A percentile compares a stretch with the other conserved stretches of the same genome.
Conservation (phyloP, 1,140 invertebrate species). For the Steinernema khuongi region DNA sequence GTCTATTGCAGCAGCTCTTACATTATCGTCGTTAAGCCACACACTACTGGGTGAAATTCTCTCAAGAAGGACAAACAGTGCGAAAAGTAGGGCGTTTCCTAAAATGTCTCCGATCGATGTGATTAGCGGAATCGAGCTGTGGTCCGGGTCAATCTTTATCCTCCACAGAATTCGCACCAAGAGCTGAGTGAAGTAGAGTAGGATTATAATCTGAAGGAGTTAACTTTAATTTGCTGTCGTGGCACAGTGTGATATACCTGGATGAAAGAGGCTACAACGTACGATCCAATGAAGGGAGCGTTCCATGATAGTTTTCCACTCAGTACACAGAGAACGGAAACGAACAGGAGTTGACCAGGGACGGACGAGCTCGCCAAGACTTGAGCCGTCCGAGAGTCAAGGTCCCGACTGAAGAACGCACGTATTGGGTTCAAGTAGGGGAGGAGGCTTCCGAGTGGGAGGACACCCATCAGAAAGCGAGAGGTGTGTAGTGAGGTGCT, state of each 20-base stretch:
- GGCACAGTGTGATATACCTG: slow-evolving; percentile 69
- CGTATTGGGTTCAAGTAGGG: neutral
- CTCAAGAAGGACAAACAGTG: slow-evolving; percentile 72
- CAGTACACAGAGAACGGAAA: slow-evolving; percentile 58
- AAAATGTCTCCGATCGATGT: slow-evolving; percentile 86
- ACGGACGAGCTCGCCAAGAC: slow-evolving; percentile 64
- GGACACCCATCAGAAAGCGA: neutral
- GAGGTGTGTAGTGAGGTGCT: slow-evolving; percentile 54
- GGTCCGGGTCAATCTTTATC: slow-evolving; percentile 62
- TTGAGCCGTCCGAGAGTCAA: slow-evolving; percentile 65
- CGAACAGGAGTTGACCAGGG: neutral
- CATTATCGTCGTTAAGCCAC: no score
- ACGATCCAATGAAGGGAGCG: neutral
- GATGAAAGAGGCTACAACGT: neutral
- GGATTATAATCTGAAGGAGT: slow-evolving; percentile 70
- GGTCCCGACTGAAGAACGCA: slow-evolving; percentile 71
- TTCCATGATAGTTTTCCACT: slow-evolving; percentile 70
- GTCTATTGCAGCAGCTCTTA: no score
- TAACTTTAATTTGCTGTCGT: slow-evolving; percentile 61
- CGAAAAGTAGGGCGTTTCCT: slow-evolving; percentile 76
- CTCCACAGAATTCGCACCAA: slow-evolving; percentile 71
- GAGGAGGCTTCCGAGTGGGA: neutral
- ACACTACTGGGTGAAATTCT: neutral
- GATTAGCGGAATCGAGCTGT: slow-evolving; percentile 71
- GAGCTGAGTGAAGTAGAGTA: slow-evolving; percentile 62